Evolutionary conservation across 2,797 vertebrate species (phyloP).

Genomic region (Streptopelia turtur): DNA sequence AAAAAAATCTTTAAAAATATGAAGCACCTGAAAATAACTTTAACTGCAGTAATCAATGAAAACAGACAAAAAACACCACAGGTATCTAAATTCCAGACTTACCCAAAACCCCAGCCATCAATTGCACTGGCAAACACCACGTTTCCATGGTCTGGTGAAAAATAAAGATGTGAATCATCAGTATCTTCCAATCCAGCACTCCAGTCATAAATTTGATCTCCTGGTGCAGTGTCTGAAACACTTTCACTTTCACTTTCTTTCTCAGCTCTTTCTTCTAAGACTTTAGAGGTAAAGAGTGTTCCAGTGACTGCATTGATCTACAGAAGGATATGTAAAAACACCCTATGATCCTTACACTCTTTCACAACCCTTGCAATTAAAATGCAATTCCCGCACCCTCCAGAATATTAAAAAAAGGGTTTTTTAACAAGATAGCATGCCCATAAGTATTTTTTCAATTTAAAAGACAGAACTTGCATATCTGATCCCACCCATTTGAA

Average conservation of each 20-base stretch:
- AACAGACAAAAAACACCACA: neutral
- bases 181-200: slow-evolving; percentile 90
- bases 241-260: slow-evolving; percentile 77
- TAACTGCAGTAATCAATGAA: accelerated
- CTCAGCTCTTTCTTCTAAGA: slow-evolving; percentile 92
- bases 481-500: neutral
- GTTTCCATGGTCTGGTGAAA: slow-evolving; percentile 94
- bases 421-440: neutral
- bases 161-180: slow-evolving; percentile 95
- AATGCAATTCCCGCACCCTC: neutral
- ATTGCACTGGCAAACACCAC: slow-evolving; percentile 95
- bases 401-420: neutral
- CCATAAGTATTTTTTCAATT: neutral
- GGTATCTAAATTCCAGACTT: slow-evolving; percentile 2
- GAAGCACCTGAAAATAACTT: neutral
- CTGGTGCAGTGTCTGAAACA: slow-evolving; percentile 25
- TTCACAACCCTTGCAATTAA: neutral
- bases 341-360: neutral
- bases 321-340: neutral
- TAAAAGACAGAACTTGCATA: neutral
- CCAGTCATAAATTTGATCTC: slow-evolving; percentile 93
- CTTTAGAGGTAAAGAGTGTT: slow-evolving; percentile 92
- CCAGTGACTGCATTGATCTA: slow-evolving; percentile 96
- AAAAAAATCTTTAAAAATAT: neutral
- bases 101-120: slow-evolving; percentile 98